These are phyloP conservation scores for Pristionchus pacificus DNA, from an alignment of 1,140 invertebrate species.

Conservation along the genomic window DNA sequence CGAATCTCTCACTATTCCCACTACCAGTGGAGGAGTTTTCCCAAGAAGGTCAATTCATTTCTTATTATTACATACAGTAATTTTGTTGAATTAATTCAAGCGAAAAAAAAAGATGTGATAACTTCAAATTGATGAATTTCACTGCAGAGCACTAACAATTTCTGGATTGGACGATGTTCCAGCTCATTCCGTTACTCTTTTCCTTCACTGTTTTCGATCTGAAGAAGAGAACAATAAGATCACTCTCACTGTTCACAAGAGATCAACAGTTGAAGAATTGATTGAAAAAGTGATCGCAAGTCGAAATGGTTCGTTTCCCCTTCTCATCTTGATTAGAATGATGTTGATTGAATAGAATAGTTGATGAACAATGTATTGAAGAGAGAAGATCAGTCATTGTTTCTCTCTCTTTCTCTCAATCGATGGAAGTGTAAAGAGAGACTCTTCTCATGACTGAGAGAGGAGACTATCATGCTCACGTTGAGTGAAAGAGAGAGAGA, in stretches of 20 bases:
- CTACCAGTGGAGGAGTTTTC: constrained; percentile 12
- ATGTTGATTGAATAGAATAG: neutral
- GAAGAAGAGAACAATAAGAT: constrained; percentile 38
- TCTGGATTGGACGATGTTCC: constrained; percentile 44
- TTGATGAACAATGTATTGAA: constrained; percentile 23
- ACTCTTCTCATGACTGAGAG: constrained; percentile 68
- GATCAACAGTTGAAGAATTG: constrained; percentile 52
- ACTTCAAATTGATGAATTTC: constrained; percentile 26
- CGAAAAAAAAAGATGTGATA: neutral
- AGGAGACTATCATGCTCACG: constrained; percentile 14
- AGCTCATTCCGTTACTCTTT: constrained; percentile 43
- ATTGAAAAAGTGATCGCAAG: constrained; percentile 50
- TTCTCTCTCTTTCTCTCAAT: constrained; percentile 37
- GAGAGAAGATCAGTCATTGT: neutral
- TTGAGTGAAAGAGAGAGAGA: neutral
- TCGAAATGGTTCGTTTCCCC: constrained; percentile 13
- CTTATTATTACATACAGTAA: neutral
- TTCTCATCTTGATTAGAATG: neutral
- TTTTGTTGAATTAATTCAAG: neutral
- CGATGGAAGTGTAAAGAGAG: constrained; percentile 63
- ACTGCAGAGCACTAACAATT: constrained; percentile 48
- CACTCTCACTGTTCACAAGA: constrained; percentile 47
- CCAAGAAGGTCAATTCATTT: neutral
- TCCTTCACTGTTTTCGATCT: constrained; percentile 50
- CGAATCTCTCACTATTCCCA: constrained; percentile 6